These are phyloP conservation scores for Aelia acuminata DNA, from an alignment of 2,888 invertebrate species.

Conservation along the genomic window DNA sequence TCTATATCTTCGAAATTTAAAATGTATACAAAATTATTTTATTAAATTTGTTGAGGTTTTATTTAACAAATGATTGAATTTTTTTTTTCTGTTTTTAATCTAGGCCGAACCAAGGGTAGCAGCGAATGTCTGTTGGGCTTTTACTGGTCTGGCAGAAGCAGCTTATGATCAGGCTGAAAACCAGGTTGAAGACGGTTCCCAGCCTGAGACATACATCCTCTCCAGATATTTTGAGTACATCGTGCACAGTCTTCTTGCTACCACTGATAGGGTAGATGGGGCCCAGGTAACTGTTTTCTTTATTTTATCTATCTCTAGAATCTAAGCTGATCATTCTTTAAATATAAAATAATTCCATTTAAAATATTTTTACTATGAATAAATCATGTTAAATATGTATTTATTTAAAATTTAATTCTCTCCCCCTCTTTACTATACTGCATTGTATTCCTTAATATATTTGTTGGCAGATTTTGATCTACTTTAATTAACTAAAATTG, in stretches of 20 bases:
- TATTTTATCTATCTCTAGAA: background rate
- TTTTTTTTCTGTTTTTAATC: background rate
- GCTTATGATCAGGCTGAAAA: slow-evolving; percentile 90
- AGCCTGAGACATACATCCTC: slow-evolving; percentile 92
- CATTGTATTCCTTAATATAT: too few relatives aligned
- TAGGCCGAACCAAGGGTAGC: slow-evolving; percentile 94
- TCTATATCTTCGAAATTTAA: too few relatives aligned
- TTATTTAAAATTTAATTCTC: too few relatives aligned
- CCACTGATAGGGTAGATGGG: slow-evolving; percentile 95
- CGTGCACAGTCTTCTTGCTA: slow-evolving; percentile 89
- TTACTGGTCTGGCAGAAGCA: slow-evolving; percentile 94
- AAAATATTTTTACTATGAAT: too few relatives aligned
- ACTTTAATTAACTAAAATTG: too few relatives aligned
- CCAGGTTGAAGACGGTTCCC: slow-evolving; percentile 75
- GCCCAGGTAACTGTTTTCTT: slow-evolving; percentile 71
- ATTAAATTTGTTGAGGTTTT: background rate
- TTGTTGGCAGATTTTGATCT: too few relatives aligned
- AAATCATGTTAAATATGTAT: too few relatives aligned
- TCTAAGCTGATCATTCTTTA: too few relatives aligned
- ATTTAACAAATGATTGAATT: slow-evolving; percentile 18
- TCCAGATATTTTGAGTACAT: slow-evolving; percentile 95
- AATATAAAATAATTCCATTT: too few relatives aligned
- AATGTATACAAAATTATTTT: too few relatives aligned
- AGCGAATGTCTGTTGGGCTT: slow-evolving; percentile 99
- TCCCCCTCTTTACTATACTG: too few relatives aligned